Evolutionary conservation across 30 jellyfish, hydroid and myxozoan species (phyloP).

Genomic region (Cassiopea xamachana): DNA sequence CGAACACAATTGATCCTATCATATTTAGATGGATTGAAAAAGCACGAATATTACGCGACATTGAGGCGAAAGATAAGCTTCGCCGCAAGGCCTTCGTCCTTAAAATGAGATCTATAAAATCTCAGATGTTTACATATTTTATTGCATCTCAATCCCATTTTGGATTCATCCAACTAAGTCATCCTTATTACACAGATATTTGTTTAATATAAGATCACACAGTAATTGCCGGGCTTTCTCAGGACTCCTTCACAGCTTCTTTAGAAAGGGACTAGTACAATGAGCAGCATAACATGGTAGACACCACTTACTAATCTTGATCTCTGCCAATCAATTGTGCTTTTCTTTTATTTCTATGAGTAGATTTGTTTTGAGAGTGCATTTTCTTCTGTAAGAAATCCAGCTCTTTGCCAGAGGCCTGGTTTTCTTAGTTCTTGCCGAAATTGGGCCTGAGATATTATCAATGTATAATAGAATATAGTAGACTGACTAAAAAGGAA

Average conservation of each 20-base stretch:
- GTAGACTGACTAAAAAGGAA: too few relatives aligned
- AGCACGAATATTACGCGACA: not conserved
- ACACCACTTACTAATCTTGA: not conserved
- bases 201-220: not conserved
- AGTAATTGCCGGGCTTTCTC: not conserved
- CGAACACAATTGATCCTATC: not conserved
- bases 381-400: too few relatives aligned
- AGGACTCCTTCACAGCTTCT: conserved; percentile 1
- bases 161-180: not conserved
- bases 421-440: too few relatives aligned
- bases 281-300: not conserved
- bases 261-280: not conserved
- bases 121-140: not conserved
- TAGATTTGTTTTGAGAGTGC: too few relatives aligned
- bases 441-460: too few relatives aligned
- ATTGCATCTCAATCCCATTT: not conserved
- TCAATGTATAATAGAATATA: too few relatives aligned
- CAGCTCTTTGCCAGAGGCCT: too few relatives aligned
- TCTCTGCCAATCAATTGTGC: not conserved
- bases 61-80: not conserved
- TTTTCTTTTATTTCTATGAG: too few relatives aligned
- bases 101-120: not conserved
- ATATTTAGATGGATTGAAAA: not conserved
- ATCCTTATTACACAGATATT: not conserved
- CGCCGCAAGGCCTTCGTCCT: not conserved